Conservation (phyloP, 2,888 invertebrate genomes). For the Clostera curtula region DNA sequence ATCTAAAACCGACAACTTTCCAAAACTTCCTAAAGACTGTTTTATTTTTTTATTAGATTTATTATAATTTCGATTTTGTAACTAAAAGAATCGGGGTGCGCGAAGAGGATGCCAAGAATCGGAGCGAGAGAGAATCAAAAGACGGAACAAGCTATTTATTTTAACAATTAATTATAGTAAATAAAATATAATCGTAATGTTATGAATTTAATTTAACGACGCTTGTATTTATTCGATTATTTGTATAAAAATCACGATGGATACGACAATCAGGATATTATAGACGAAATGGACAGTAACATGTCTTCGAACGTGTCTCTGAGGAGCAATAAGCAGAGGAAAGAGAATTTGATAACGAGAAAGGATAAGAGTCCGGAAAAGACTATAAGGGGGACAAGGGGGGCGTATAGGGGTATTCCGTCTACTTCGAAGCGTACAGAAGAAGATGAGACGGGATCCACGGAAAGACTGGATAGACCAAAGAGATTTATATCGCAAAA, state of each 20-base stretch:
- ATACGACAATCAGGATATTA: conserved; percentile 35
- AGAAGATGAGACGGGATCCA: conserved; percentile 58
- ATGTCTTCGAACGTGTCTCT: conserved; percentile 62
- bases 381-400: conserved; percentile 62
- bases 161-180: conserved; percentile 45
- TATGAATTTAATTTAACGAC: conserved; percentile 30
- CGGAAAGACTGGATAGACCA: conserved; percentile 67
- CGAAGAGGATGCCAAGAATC: conserved; percentile 55
- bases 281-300: too few species aligned
- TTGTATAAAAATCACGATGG: conserved; percentile 23
- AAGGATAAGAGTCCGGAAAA: conserved; percentile 72
- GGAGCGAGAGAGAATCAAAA: conserved; percentile 70
- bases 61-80: conserved; percentile 40
- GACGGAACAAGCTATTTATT: conserved; percentile 70
- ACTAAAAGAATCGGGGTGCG: conserved; percentile 35
- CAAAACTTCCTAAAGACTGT: conserved; percentile 72
- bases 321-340: conserved; percentile 60
- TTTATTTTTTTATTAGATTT: conserved; percentile 44
- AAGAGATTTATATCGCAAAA: conserved; percentile 68
- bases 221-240: conserved; percentile 35
- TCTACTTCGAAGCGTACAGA: conserved; percentile 55
- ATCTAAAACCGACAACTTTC: conserved; percentile 60
- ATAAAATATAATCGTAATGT: conserved; percentile 35
- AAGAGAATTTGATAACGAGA: conserved; percentile 67
- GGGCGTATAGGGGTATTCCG: conserved; percentile 58